Evolutionary conservation across 2,888 invertebrate species (phyloP), one percentile per base, ranked within the genome.

Genomic region (Hemaris fuciformis): DNA sequence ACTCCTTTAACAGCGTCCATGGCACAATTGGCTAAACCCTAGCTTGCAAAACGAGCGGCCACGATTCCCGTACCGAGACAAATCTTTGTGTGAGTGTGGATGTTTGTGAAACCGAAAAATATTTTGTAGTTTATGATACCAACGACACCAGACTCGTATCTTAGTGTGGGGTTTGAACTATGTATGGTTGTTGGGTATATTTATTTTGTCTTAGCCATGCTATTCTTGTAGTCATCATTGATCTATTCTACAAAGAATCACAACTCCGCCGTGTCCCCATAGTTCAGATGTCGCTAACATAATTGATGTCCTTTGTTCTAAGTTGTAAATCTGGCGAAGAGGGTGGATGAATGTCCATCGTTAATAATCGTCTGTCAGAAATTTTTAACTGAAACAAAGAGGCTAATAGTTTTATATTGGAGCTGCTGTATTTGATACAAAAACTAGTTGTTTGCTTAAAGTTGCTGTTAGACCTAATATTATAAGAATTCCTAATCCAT

Each of bases 251-350:
- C 75, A 80, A 76, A 77, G 74, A 74, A 71, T 69, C 71, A 69
- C 53, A 31, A 18, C 53, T 3, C 73, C 70, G 66, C 70, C 71
- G 73, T 67, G 72, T 75, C 80, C 71, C 79, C 84, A 86, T 83
- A 87, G 87, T 86, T 87, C 86, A 85, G 85, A 83, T 86, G 90
- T 87, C 90, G 83, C 76, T 75, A 68, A 73, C 74, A 76, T 79
- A 89, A 91, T 88, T 87, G 83, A 90, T 91, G 84, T 88, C 81
- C 86, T 90, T 91, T 91, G 91, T 90, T 87, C 86, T 75, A 71
- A 80, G 75, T 68, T 81, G 85, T 90, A 89, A 91, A 89, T 89
- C 87, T 88, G 79, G 71, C 76, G 77, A 70, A 74, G 77, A 80
- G 77, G 76, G 82, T 83, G 87, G 85, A 85, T 83, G 70, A 76